Percentiles rank a stretch among this genome's conserved stretches.
These are phyloP conservation scores for Aphrophora alni DNA, from an alignment of 2,888 invertebrate genomes.

Conservation along the genomic window DNA sequence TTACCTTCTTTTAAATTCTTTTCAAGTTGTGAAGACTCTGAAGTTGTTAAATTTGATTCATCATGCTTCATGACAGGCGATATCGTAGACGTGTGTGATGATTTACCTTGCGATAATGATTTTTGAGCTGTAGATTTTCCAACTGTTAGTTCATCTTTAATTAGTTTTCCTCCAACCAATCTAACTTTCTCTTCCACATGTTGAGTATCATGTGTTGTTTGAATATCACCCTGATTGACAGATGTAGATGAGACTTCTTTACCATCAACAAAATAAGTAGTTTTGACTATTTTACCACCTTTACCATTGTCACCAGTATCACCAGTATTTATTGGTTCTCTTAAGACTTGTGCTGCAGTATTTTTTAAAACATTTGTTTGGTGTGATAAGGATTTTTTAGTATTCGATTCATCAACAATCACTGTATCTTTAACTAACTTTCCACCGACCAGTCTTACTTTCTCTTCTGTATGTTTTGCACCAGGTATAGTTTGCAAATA, in stretches of 20 bases:
- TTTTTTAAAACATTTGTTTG: no score
- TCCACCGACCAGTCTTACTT: conserved; percentile 40
- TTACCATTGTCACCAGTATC: not conserved
- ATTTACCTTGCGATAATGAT: not conserved
- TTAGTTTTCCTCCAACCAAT: conserved; percentile 45
- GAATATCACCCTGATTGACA: not conserved
- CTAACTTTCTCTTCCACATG: conserved; percentile 31
- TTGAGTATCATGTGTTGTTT: not conserved
- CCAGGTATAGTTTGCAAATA: not conserved
- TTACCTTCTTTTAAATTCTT: not conserved
- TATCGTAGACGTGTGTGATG: not conserved
- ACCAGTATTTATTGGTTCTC: not conserved
- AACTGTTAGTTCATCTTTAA: conserved; percentile 32
- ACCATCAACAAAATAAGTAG: conserved; percentile 40
- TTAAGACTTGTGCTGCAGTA: not conserved
- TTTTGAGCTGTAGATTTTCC: conserved; percentile 4
- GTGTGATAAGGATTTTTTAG: not conserved
- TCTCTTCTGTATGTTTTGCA: not conserved
- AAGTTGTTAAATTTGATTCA: not conserved
- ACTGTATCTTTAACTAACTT: conserved; percentile 36
- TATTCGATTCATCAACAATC: not conserved
- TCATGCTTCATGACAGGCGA: not conserved
- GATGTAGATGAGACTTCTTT: conserved; percentile 34
- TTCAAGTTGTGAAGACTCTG: not conserved
- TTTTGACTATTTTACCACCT: not conserved